Evolutionary conservation across 2,797 vertebrate genomes (phyloP), one percentile per base, ranked within the genome.

Genomic region (Avahi laniger): DNA sequence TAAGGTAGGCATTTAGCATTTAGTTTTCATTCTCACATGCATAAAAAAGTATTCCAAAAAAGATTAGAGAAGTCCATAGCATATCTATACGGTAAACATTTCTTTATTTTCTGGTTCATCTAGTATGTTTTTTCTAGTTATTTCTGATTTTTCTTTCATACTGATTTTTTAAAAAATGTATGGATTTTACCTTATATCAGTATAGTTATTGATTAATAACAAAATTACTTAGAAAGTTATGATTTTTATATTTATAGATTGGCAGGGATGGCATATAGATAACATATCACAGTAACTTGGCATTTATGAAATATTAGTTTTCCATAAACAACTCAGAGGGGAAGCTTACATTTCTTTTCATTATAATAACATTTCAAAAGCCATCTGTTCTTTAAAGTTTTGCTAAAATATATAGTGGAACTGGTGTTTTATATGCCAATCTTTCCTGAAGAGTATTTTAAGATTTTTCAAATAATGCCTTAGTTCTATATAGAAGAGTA

Each of bases 281-380:
- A 92, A 91, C 90, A 5, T 12, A 43, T 95, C 5, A 73, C 54
- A 73, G 38, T 87, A 94, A 92, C 20, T 80, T 93, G 83, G n/a
- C 30, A 94, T 72, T 96, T 93, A 73, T n/a, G 6, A 94, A 83
- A 63, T 72, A 87, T 67, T 91, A 79, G 28, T 82, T 96, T 94
- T 86, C 52, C 15, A 65, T 41, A 89, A 87, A 94, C 57, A 92
- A 69, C 43, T 85, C n/a, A 33, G 22, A 83, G 15, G 50, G 54
- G n/a, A 94, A 69, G 72, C 7, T 80, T 90, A 48, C 33, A 93
- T 90, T 94, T 94, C 82, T 83, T 87, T 93, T 87, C 33, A 82
- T 75, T 94, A 92, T 50, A 76, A 87, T 72, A 87, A 80, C 28
- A 95, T 84, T 88, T 67, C 91, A 22, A 95, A 95, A 69, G 41